Conservation (phyloP, 2,888 invertebrate genomes). For the Augiades crinisus region DNA sequence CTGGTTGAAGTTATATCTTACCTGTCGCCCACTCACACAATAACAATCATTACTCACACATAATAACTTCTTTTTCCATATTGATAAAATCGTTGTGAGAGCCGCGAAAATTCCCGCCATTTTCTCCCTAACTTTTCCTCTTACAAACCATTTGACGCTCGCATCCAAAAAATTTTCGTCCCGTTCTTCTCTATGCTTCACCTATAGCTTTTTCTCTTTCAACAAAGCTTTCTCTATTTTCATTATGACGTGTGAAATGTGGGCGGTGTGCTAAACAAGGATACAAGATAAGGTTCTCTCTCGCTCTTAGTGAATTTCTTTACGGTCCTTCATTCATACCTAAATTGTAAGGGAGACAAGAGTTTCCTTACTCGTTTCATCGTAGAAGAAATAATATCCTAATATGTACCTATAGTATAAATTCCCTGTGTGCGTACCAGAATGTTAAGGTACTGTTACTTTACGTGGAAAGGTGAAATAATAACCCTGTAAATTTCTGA, state of each 20-base stretch:
- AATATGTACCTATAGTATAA: background rate
- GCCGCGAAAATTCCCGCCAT: slow-evolving; percentile 2
- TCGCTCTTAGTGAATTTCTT: slow-evolving; percentile 1
- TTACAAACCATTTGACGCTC: background rate
- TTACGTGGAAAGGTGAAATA: slow-evolving; percentile 49
- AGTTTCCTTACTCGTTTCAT: background rate
- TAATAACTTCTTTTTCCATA: background rate
- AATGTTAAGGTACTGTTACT: slow-evolving; percentile 45
- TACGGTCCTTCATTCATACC: background rate
- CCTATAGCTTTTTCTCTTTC: background rate
- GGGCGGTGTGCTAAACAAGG: background rate
- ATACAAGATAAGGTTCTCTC: background rate
- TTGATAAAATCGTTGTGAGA: no score
- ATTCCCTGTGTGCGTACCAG: slow-evolving; percentile 44
- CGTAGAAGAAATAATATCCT: background rate
- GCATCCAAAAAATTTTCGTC: background rate
- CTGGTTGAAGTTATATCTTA: slow-evolving; percentile 41
- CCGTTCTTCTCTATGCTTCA: background rate
- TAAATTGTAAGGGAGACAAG: background rate
- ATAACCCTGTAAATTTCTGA: slow-evolving; percentile 48
- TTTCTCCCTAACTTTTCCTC: background rate
- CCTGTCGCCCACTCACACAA: no score
- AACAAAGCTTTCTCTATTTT: background rate
- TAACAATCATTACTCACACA: slow-evolving; percentile 31
- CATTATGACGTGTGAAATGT: background rate